Base-by-base conservation (phyloP, 2,888 invertebrate species). In the Stegophylla sp. region DNA sequence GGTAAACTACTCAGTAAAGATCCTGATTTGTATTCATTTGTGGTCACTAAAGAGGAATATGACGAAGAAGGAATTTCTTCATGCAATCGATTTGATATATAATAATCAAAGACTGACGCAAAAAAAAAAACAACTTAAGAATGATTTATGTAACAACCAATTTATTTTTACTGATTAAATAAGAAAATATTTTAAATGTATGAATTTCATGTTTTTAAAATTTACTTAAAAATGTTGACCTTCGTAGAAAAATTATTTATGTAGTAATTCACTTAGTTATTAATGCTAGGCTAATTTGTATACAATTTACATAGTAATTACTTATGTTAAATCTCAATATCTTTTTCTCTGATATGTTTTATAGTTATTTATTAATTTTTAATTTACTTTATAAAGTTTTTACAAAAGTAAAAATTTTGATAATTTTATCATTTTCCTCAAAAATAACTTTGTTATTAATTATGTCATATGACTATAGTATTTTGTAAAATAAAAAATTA, bases 1-100 rank as follows among this genome's bases (percentile, higher is more conserved):
- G 98, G 96, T 0, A 92, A 91, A 84, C 86, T 90, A 63, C 87
- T 97, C 61, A 91, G 94, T 4, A 88, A 90, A 84, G 92, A 93
- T 86, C 89, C 93, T 10, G 90, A 91, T 59, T 94, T 96, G 84
- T 89, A 91, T 83, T 90, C 90, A 0, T 89, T 90, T 84, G 88
- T 93, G 82, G 91, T 96, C 2, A 93, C 94, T 0, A 91, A 91
- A 84, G 93, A 94, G 84, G 93, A 96, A 84, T 98, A 95, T 86
- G 95, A 96, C 83, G 97, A 97, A 86, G 91, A 93, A 85, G 97
- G 97, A 17, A 88, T 89, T 53, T 86, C 86, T 59, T 86, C 89
- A 66, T 90, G 90, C 84, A 87, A 88, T 83, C 87, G 87, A 84
- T 90, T 90, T 85, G 89, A 89, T 82, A 86, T 88, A 69, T 89